phyloP scores from a whole-genome alignment of 2,888 invertebrate species.

The Phytoseiulus persimilis region DNA sequence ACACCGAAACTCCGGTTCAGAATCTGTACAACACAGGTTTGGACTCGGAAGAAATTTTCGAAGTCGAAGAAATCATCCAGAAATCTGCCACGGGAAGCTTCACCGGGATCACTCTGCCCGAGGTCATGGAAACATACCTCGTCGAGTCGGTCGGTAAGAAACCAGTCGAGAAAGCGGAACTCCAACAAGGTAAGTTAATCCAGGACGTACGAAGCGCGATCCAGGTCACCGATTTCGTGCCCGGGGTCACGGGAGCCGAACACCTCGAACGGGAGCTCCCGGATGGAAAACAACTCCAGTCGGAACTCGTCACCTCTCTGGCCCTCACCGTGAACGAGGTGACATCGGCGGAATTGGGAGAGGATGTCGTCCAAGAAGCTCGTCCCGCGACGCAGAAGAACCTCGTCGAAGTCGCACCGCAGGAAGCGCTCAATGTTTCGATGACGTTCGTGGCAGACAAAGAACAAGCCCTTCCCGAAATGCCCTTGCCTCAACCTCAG shows the following conservation, averaged over 20 bases:
- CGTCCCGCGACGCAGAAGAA: neutral
- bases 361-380: neutral
- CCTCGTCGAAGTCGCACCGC: conserved; percentile 37
- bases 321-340: conserved; percentile 40
- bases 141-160: conserved; percentile 41
- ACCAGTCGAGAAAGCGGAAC: conserved; percentile 40
- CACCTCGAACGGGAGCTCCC: conserved; percentile 42
- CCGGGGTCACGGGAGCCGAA: conserved; percentile 43
- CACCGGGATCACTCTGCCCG: conserved; percentile 47
- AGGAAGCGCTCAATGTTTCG: conserved; percentile 42
- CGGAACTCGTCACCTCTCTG: conserved; percentile 11
- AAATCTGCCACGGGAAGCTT: conserved; percentile 46
- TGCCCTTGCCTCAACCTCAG: neutral
- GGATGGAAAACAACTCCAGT: conserved; percentile 38
- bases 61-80: conserved; percentile 44
- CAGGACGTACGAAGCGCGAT: conserved; percentile 40
- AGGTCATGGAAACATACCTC: conserved; percentile 27
- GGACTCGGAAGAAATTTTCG: conserved; percentile 39
- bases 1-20: conserved; percentile 48
- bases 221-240: conserved; percentile 42
- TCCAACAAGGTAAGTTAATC: conserved; percentile 38
- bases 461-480: conserved; percentile 34
- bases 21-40: conserved; percentile 8
- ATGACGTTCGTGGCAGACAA: conserved; percentile 41
- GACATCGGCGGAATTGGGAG: neutral